Base-by-base conservation (phyloP, 1,140 invertebrate genomes). In the Meloidogyne exigua region DNA sequence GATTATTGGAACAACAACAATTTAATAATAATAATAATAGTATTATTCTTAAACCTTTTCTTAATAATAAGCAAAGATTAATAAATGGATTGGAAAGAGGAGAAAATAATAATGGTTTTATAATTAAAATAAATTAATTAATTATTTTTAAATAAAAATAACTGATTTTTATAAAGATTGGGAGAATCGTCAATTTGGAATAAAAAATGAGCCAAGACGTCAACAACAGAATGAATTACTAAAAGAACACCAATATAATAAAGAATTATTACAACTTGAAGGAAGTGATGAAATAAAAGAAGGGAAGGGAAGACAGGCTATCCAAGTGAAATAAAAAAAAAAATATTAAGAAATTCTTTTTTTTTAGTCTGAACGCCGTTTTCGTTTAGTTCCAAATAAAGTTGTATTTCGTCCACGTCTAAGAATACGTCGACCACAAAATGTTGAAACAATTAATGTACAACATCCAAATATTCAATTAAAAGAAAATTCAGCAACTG, bases 371-470 rank as follows among this genome's bases (percentile, higher is more conserved):
- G 49, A 82, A 57, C 28, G 76, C 10, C 82, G 81, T 13, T 82
- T 82, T 64, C 80, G 80, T 28, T 67, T 82, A 15, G 75, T 76
- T n/a, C 76, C 76, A 13, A 84, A 80, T 49, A 81, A 79, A 78
- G 65, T 82, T 39, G 68, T 65, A 44, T 82, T 75, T 42, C 67
- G 81, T 21, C 81, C 81, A 21, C 64, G 81, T 18, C 65, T 82
- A 23, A 80, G 72, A 49, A 82, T 82, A 28, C 65, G 81, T 21
- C 49, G 72, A 67, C 81, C 82, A 5, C 79, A 83, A 81, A 76
- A 70, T 21, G 10, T 44, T 44, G 11, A 21, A 21, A 23, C 28
- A 12, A 39, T 62, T n/a, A 21, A 28, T 18, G 39, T 23, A 28
- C 21, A 57, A 69, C 15, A 25, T 26, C 39, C 49, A 32, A 65